Conservation (phyloP, 2,797 vertebrate genomes). For the Poecilia wingei region DNA sequence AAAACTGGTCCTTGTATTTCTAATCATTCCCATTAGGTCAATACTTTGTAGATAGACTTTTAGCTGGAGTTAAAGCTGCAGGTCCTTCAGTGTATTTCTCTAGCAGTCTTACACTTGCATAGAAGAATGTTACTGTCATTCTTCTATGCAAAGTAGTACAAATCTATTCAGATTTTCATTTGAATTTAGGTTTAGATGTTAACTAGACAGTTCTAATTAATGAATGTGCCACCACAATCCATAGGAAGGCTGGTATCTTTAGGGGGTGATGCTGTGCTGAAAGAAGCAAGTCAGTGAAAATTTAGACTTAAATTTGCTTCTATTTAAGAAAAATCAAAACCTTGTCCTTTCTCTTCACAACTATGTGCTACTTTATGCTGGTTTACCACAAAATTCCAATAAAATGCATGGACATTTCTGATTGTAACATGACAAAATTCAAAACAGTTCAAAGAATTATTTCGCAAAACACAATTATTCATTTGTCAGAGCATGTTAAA, state of each 20-base stretch:
- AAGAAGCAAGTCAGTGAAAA: neutral
- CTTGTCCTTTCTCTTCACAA: neutral
- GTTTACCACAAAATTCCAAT: neutral
- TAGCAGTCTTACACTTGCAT: neutral
- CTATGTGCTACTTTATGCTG: neutral
- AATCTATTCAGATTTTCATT: neutral
- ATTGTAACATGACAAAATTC: neutral
- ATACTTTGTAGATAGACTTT: neutral
- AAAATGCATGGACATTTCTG: neutral
- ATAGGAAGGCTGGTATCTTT: neutral
- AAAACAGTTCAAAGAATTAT: neutral
- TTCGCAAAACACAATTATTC: conserved; percentile 33
- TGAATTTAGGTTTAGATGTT: neutral
- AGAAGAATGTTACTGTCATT: neutral
- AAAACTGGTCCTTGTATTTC: neutral
- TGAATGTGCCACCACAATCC: neutral
- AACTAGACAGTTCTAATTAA: neutral
- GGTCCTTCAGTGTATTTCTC: neutral
- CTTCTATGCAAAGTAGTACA: neutral
- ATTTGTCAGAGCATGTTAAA: conserved; percentile 63
- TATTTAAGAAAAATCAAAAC: neutral
- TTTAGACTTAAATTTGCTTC: no score
- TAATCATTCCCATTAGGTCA: neutral
- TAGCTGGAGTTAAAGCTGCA: neutral
- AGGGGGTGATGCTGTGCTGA: neutral